Conservation (phyloP, 2,797 vertebrate genomes). For the Sebastes wilsoni region DNA sequence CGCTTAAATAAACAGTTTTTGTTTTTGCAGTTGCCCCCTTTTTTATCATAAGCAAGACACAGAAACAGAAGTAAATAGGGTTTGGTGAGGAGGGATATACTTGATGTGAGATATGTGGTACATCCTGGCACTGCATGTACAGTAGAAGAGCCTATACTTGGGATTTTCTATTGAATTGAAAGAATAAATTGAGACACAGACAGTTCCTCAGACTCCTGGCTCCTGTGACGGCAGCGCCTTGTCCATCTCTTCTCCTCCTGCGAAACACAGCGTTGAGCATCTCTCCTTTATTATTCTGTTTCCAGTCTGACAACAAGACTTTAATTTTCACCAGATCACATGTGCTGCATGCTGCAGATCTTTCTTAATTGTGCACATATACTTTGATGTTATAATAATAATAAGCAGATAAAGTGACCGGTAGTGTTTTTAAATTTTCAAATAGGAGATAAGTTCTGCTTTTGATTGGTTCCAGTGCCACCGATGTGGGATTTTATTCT, state of each 20-base stretch:
- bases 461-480: not conserved
- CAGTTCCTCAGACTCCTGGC: not conserved
- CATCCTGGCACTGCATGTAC: not conserved
- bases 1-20: not conserved
- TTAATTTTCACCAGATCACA: slow-evolving; percentile 29
- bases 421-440: slow-evolving; percentile 37
- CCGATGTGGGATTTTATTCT: slow-evolving; percentile 32
- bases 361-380: slow-evolving; percentile 29
- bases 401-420: slow-evolving; percentile 26
- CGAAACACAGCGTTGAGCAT: slow-evolving; percentile 24
- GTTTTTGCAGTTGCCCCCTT: not conserved
- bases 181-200: not conserved
- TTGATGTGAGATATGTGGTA: not conserved
- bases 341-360: slow-evolving; percentile 58
- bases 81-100: not conserved
- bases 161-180: not conserved
- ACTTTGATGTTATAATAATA: slow-evolving; percentile 36
- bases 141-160: not conserved
- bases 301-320: slow-evolving; percentile 34
- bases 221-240: not conserved
- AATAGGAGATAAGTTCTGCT: slow-evolving; percentile 2
- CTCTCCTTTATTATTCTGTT: slow-evolving; percentile 39
- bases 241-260: slow-evolving; percentile 18
- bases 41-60: not conserved
- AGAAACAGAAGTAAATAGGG: not conserved